Base-by-base conservation (phyloP, 2,888 invertebrate species). In the Smittia sp. region DNA sequence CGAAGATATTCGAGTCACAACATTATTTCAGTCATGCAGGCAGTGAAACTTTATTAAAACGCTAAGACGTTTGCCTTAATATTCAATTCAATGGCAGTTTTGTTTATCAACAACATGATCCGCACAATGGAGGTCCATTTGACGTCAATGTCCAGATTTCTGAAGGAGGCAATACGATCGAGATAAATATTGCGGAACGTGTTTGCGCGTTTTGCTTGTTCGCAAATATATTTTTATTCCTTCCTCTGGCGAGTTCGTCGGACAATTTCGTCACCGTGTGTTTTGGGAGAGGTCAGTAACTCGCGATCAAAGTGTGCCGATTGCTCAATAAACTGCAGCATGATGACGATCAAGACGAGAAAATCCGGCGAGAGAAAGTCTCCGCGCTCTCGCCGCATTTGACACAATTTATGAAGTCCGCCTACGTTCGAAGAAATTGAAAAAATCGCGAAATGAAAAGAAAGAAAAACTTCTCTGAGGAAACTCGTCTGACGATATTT, bases 401-500 rank as follows among this genome's bases (percentile, higher is more conserved):
- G 32, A 32, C 32, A 32, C 32, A 32, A 32, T 32, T 32, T 32
- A 32, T 32, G 32, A 32, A 32, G 32, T 9, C 32, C 9, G 32
- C 32, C 32, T 9, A 32, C 32, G 32, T 32, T 32, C 9, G n/a
- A 46, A 46, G 46, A 46, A 46, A 46, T 11, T n/a, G 15, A 46
- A 15, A 22, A 58, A 58, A 58, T 7, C 1, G 3, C 18, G 18
- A 6, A 58, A 58, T 4, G 3, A 69, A 69, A 11, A 25, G 27
- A 20, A 24, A 68, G 15, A 52, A 69, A 69, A 69, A 52, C n/a
- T 54, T 69, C 54, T 69, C 52, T 24, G 15, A 22, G 58, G 18
- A 18, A 58, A 32, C 32, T 32, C 32, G 32, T 46, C n/a, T 58
- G 18, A 20, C 18, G 22, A 67, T 38, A 20, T 69, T 54, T 39